Percentiles rank a stretch among this genome's conserved stretches.
phyloP scores from a whole-genome alignment of 2,113 vertebrate genomes.

The Mola mola region DNA sequence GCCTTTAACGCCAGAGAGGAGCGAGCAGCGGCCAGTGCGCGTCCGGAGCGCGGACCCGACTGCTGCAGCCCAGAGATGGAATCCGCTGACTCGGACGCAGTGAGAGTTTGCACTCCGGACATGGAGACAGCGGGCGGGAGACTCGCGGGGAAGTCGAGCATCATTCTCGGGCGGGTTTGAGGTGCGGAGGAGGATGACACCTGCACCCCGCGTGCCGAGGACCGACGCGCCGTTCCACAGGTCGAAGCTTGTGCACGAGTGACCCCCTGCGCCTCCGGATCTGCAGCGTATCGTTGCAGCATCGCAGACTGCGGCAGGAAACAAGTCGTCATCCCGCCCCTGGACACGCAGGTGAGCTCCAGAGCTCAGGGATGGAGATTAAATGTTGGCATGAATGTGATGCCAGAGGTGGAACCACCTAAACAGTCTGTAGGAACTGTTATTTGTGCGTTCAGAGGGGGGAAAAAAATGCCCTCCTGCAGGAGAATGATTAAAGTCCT shows the following conservation, averaged over 20 bases:
- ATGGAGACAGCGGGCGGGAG: slow-evolving; percentile 22
- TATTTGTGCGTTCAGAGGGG: too few relatives aligned
- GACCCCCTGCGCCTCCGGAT: slow-evolving; percentile 17
- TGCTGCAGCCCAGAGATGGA: slow-evolving; percentile 35
- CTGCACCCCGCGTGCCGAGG: slow-evolving; percentile 28
- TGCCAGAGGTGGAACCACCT: too few relatives aligned
- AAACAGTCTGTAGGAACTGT: too few relatives aligned
- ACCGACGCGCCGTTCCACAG: slow-evolving; percentile 18
- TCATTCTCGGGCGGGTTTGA: slow-evolving; percentile 7
- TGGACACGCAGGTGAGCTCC: slow-evolving; percentile 52
- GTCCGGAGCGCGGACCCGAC: slow-evolving; percentile 6
- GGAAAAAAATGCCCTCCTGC: neutral
- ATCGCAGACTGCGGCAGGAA: slow-evolving; percentile 30
- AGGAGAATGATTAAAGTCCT: neutral
- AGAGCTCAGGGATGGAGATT: neutral
- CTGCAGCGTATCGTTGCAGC: slow-evolving; percentile 20
- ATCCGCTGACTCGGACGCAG: slow-evolving; percentile 18
- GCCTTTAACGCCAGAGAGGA: neutral
- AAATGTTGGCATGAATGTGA: neutral
- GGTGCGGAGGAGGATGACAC: slow-evolving; percentile 50
- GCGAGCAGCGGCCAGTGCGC: slow-evolving; percentile 35
- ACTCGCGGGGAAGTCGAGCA: neutral
- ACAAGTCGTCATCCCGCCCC: neutral
- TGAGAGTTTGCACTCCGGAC: slow-evolving; percentile 51
- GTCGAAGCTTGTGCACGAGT: slow-evolving; percentile 10